Evolutionary conservation across 2,113 vertebrate species (phyloP).

Genomic region (Hypomesus transpacificus): DNA sequence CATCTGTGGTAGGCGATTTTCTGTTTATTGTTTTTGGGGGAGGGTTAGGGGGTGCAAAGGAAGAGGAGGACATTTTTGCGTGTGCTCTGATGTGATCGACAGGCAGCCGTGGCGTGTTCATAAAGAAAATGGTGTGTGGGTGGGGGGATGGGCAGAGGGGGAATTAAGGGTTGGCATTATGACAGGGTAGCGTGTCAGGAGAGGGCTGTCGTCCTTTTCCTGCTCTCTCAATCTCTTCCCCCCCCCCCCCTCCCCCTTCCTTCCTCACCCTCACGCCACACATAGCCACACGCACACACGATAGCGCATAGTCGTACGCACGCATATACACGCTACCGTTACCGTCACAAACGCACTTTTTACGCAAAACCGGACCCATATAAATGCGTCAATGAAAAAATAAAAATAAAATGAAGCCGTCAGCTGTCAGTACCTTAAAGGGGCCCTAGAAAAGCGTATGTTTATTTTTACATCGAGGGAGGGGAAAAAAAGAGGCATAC

Average conservation of each 20-base stretch:
- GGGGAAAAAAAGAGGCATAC: conserved; percentile 33
- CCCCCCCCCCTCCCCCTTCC: conserved; percentile 1
- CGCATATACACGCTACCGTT: conserved; percentile 1
- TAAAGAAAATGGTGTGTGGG: conserved; percentile 61
- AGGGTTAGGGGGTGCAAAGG: conserved; percentile 27
- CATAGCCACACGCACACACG: conserved; percentile 34
- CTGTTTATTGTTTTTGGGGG: conserved; percentile 14
- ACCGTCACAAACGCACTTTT: conserved; percentile 25
- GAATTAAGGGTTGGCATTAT: conserved; percentile 73
- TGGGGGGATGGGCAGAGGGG: conserved; percentile 59
- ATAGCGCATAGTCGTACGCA: conserved; percentile 7
- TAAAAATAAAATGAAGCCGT: conserved; percentile 19
- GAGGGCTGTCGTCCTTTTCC: conserved; percentile 56
- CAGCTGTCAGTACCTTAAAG: conserved; percentile 59
- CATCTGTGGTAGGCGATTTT: not conserved
- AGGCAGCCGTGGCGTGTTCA: conserved; percentile 55
- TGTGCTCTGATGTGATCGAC: conserved; percentile 61
- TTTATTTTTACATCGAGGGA: conserved; percentile 73
- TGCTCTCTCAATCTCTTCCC: conserved; percentile 19
- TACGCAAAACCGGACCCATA: conserved; percentile 33
- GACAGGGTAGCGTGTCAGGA: conserved; percentile 56
- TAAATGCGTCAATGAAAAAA: not conserved
- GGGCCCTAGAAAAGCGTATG: conserved; percentile 72
- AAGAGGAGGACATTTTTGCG: conserved; percentile 62
- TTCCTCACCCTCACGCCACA: conserved; percentile 3